These are phyloP conservation scores for Thera britannica DNA, from an alignment of 2,888 invertebrate species.

Conservation along the genomic window DNA sequence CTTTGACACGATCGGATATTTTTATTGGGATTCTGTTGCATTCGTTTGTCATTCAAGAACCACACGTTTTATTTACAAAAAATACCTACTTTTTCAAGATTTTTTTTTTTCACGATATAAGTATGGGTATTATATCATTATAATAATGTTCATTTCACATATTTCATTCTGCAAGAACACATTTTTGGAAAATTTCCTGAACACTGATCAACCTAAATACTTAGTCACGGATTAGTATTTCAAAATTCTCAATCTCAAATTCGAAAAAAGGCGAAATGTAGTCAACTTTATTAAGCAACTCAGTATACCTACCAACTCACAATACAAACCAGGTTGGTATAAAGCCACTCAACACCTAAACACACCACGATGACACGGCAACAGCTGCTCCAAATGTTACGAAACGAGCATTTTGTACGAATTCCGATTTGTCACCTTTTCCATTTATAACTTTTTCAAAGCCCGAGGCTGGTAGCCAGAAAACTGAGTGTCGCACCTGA, in stretches of 20 bases:
- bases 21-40: neutral
- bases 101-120: too few species aligned
- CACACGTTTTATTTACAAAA: too few species aligned
- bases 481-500: neutral
- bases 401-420: slow-evolving; percentile 13
- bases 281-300: neutral
- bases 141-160: too few species aligned
- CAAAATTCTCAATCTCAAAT: too few species aligned
- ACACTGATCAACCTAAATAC: too few species aligned
- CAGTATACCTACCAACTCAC: neutral
- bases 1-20: neutral
- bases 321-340: neutral
- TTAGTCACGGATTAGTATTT: too few species aligned
- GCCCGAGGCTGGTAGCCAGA: neutral
- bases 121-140: too few species aligned
- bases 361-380: slow-evolving; percentile 13
- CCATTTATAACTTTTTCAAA: slow-evolving; percentile 12
- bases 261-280: neutral
- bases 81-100: too few species aligned
- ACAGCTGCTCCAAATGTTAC: slow-evolving; percentile 23
- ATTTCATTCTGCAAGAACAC: too few species aligned
- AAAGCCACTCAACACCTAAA: slow-evolving; percentile 2
- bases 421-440: slow-evolving; percentile 26
- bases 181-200: too few species aligned
- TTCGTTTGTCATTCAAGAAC: neutral